Percentiles rank a stretch among this genome's conserved stretches.
phyloP scores from a whole-genome alignment of 1,140 invertebrate species.

The Grapholita molesta region DNA sequence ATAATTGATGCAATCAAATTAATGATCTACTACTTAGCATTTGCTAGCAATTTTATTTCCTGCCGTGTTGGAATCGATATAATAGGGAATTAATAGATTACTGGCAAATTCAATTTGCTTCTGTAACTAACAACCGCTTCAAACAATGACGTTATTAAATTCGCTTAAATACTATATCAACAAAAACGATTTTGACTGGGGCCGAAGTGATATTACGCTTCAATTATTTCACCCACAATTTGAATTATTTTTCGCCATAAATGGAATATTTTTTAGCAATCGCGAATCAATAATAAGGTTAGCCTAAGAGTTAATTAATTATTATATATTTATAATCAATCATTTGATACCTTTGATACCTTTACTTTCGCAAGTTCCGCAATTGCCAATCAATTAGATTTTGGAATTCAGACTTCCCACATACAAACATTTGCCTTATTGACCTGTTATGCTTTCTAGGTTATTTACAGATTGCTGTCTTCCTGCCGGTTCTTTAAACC shows the following conservation, averaged over 20 bases:
- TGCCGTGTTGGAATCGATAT: neutral
- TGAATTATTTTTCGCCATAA: conserved; percentile 30
- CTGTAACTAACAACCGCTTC: neutral
- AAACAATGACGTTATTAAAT: neutral
- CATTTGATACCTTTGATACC: too few species aligned
- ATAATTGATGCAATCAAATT: neutral
- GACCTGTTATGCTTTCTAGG: too few species aligned
- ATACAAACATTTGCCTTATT: too few species aligned
- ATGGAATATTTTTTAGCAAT: conserved; percentile 53
- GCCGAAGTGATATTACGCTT: conserved; percentile 29
- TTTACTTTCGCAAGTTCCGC: too few species aligned
- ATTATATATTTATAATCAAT: neutral
- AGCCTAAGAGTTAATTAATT: neutral
- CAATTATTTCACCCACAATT: conserved; percentile 51
- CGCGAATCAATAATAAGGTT: conserved; percentile 37
- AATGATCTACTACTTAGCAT: neutral
- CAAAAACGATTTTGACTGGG: conserved; percentile 37
- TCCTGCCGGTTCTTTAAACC: too few species aligned
- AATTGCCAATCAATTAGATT: too few species aligned
- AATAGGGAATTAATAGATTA: neutral
- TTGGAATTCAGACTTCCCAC: too few species aligned
- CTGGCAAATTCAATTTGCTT: neutral
- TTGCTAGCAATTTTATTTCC: neutral
- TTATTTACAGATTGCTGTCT: too few species aligned
- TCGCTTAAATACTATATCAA: conserved; percentile 27